phyloP scores from a whole-genome alignment of 2,888 invertebrate genomes.

The Cactoblastis cactorum region DNA sequence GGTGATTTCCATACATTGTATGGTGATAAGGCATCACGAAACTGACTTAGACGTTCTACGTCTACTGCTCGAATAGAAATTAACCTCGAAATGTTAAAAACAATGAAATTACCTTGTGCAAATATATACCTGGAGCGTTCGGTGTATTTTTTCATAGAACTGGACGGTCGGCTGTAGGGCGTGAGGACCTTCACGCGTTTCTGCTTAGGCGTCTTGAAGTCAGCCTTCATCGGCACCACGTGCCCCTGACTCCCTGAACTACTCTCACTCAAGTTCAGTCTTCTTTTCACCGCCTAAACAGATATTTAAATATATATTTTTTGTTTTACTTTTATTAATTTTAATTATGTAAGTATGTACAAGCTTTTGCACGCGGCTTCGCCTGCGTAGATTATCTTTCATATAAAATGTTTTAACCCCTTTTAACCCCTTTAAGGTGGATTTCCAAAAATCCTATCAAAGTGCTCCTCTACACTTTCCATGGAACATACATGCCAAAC shows the following conservation, averaged over 20 bases:
- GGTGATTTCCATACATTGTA: background rate
- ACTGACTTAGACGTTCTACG: background rate
- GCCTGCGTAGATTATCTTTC: too few species aligned
- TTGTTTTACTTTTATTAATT: too few species aligned
- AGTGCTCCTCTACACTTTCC: too few species aligned
- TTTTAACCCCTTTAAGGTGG: too few species aligned
- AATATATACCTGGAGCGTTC: conserved; percentile 73
- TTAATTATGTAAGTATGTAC: too few species aligned
- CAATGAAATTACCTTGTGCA: conserved; percentile 45
- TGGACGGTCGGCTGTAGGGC: conserved; percentile 74
- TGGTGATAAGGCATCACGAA: too few species aligned
- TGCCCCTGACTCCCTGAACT: conserved; percentile 79
- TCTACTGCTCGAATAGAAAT: background rate
- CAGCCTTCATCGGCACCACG: conserved; percentile 81
- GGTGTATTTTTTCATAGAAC: conserved; percentile 77
- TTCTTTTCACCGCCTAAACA: conserved; percentile 87
- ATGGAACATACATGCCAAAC: too few species aligned
- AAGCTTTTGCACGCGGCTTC: too few species aligned
- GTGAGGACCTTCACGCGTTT: conserved; percentile 74
- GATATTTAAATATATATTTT: background rate
- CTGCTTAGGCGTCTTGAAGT: conserved; percentile 83
- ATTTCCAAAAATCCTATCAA: too few species aligned
- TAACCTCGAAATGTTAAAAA: conserved; percentile 14
- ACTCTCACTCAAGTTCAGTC: conserved; percentile 85
- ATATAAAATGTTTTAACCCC: too few species aligned